These are phyloP conservation scores for Urosaurus nigricauda DNA, from an alignment of 2,797 vertebrate species.

Conservation along the genomic window DNA sequence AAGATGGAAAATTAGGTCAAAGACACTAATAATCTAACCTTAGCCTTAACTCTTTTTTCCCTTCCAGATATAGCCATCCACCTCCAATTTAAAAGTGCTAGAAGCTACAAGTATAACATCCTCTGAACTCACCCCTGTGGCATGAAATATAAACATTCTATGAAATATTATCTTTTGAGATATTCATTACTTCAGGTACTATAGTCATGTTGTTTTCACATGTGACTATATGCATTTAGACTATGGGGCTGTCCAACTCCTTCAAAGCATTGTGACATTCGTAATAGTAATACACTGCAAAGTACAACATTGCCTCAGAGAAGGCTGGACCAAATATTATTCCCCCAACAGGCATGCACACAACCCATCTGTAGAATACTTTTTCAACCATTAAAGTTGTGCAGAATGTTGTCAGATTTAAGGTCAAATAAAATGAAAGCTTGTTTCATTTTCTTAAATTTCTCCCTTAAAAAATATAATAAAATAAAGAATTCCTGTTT, in stretches of 20 bases:
- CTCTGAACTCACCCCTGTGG: neutral
- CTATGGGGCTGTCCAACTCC: neutral
- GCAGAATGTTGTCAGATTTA: neutral
- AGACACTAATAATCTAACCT: neutral
- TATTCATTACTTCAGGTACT: neutral
- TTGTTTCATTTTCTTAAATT: neutral
- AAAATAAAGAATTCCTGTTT: no score
- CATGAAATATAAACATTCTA: neutral
- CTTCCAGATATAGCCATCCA: neutral
- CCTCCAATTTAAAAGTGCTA: neutral
- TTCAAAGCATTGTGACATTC: neutral
- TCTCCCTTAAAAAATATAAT: no score
- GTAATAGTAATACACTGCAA: neutral
- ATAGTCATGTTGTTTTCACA: neutral
- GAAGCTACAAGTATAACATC: neutral
- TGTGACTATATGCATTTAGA: neutral
- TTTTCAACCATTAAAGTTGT: neutral
- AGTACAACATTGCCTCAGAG: neutral
- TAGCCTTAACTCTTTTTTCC: neutral
- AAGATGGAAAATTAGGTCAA: neutral
- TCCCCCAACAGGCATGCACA: neutral
- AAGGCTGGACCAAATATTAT: neutral
- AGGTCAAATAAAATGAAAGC: neutral
- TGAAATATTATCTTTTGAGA: neutral
- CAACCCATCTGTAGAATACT: neutral